Conservation (phyloP, 2,888 invertebrate genomes). For the Temnothorax rugatulus region DNA sequence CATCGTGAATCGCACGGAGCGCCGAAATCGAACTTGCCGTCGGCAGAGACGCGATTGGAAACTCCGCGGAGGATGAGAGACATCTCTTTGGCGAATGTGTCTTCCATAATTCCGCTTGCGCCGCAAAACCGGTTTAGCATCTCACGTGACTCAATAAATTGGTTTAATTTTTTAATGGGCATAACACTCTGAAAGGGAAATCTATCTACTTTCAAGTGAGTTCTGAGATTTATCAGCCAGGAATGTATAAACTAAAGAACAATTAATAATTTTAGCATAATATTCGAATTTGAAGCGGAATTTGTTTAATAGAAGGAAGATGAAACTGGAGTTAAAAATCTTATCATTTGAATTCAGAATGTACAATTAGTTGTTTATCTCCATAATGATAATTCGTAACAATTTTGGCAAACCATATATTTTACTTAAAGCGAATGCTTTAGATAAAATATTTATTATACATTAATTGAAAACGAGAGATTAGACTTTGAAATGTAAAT, state of each 20-base stretch:
- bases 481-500: slow-evolving; percentile 4
- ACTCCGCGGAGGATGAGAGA: not conserved
- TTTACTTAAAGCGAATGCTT: not conserved
- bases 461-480: not conserved
- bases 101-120: not conserved
- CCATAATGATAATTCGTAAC: not conserved
- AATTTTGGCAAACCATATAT: not conserved
- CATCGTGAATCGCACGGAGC: slow-evolving; percentile 54
- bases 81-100: not conserved
- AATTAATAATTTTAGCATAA: not conserved
- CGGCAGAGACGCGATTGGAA: slow-evolving; percentile 16
- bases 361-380: not conserved
- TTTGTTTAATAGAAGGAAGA: not conserved
- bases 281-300: not conserved
- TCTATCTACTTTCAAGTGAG: not conserved
- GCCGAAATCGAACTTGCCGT: slow-evolving; percentile 35
- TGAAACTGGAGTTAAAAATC: not conserved
- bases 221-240: not conserved
- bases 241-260: not conserved
- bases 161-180: not conserved
- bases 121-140: not conserved
- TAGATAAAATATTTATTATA: not conserved
- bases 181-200: not conserved
- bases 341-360: not conserved
- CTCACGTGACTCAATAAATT: not conserved